phyloP scores from a whole-genome alignment of 2,797 vertebrate species.

The Scleropages formosus region DNA sequence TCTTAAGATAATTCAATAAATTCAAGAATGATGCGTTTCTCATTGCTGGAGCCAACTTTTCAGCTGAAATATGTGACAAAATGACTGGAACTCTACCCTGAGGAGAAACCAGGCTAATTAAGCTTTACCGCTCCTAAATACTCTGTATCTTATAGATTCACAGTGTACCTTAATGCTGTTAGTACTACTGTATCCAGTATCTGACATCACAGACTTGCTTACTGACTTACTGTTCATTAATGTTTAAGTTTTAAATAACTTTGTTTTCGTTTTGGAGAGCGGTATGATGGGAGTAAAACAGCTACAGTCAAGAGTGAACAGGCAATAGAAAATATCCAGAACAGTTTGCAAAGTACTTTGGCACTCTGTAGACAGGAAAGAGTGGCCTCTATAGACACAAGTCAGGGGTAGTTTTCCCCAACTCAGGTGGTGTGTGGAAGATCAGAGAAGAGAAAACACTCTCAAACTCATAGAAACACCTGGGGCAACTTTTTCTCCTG shows the following conservation, averaged over 20 bases:
- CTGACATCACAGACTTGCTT: neutral
- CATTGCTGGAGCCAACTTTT: no score
- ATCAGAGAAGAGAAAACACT: slow-evolving; percentile 3
- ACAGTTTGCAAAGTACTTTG: slow-evolving; percentile 39
- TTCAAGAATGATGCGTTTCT: no score
- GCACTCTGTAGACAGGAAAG: slow-evolving; percentile 36
- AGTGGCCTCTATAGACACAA: slow-evolving; percentile 19
- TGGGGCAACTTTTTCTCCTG: neutral
- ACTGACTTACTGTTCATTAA: neutral
- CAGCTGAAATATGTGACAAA: no score
- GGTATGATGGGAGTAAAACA: slow-evolving; percentile 31
- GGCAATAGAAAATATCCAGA: slow-evolving; percentile 45
- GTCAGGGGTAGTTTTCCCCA: neutral
- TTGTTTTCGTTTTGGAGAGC: slow-evolving; percentile 21
- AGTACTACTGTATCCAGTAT: neutral
- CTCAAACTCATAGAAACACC: neutral
- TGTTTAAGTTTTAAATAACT: neutral
- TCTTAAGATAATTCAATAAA: no score
- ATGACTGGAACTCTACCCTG: no score
- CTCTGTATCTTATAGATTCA: no score
- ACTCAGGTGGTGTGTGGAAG: neutral
- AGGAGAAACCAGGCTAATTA: no score
- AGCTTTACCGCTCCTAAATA: no score
- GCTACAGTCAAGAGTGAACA: slow-evolving; percentile 43
- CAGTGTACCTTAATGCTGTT: neutral